Base-by-base conservation (phyloP, 1,140 invertebrate genomes). In the Ceratosolen fusciceps region DNA sequence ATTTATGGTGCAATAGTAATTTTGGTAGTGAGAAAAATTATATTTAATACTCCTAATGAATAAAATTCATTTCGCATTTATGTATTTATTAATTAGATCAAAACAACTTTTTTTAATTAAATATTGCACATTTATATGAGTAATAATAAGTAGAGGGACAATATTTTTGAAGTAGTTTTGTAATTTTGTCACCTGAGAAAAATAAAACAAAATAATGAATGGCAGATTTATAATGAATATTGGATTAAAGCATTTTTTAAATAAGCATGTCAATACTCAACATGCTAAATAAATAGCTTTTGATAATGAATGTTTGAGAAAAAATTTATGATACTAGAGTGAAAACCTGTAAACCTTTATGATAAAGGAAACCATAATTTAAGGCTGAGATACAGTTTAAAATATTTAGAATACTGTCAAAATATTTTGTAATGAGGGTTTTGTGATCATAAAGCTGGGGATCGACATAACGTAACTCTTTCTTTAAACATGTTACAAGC, bases 391-490 rank as follows among this genome's bases (percentile, higher is more conserved):
- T 79, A 67, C 49, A 62, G 39, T 52, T 81, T 56, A 79, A 9
- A 71, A 81, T 81, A 68, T 78, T 71, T 79, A 24, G 5, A n/a
- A n/a, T 62, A 74, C 72, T 81, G 76, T 75, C 72, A 74, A 77
- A 75, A 71, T 81, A 77, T 81, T 74, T 81, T 52, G 29, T 26
- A 79, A 74, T 52, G 71, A 79, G 56, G 73, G 67, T 81, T 81
- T 75, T 67, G 65, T 79, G 62, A 47, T 52, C 34, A 77, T 74
- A 72, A 74, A 78, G 80, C 75, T 81, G 75, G 75, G 80, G 75
- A 81, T 81, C 71, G 80, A 81, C 62, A 49, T 74, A 74, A 74
- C 71, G 19, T 81, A 65, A n/a, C 54, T 65, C 76, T 81, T 74
- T 56, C 39, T 67, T 43, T 67, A 79, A 79, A 56, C 34, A 68